Conservation (phyloP, 2,113 vertebrate genomes). For the Piaya cayana region DNA sequence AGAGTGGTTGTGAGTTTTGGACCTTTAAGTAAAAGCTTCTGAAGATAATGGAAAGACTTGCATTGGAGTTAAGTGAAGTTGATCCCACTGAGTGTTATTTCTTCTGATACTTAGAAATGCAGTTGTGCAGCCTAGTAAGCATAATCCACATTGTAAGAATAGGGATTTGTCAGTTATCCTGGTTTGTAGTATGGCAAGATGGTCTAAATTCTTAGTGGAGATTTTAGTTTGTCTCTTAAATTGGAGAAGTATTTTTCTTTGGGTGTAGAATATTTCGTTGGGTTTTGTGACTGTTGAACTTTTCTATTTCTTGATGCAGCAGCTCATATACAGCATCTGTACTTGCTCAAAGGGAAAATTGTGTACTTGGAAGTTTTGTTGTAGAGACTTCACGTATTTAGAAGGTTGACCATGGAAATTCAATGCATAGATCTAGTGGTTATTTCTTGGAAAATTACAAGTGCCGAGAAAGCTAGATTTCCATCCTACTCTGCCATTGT, state of each 20-base stretch:
- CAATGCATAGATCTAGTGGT: background rate
- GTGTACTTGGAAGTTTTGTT: background rate
- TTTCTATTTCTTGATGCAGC: background rate
- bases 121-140: background rate
- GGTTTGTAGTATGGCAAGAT: rapidly evolving
- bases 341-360: background rate
- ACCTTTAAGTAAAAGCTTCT: background rate
- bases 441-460: background rate
- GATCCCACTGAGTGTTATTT: background rate
- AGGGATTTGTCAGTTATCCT: background rate
- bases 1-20: background rate
- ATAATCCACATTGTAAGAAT: background rate
- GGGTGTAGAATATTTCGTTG: background rate
- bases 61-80: background rate
- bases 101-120: background rate
- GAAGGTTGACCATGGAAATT: background rate
- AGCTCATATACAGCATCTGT: background rate
- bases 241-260: background rate
- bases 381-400: background rate
- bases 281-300: background rate
- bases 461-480: background rate
- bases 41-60: background rate
- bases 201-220: background rate
- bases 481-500: background rate
- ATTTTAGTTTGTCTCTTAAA: background rate